A percentile compares a stretch with the other conserved stretches of the same genome.
Evolutionary conservation across 1,140 invertebrate species (phyloP).

Genomic region (Leptinotarsa texana): DNA sequence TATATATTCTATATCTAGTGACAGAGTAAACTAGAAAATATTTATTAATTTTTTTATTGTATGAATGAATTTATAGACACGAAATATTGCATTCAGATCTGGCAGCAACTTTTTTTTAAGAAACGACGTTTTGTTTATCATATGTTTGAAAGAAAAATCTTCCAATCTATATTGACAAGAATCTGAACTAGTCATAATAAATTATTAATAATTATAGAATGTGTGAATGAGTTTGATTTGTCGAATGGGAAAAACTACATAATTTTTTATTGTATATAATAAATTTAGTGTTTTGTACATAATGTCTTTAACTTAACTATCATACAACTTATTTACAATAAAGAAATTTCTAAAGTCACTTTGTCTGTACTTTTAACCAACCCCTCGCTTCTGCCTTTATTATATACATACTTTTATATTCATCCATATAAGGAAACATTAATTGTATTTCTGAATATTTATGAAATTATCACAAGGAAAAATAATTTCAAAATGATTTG

Average conservation of each 20-base stretch:
- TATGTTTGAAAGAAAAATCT: conserved; percentile 13
- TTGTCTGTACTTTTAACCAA: too few relatives aligned
- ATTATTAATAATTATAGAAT: conserved; percentile 44
- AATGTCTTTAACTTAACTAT: conserved; percentile 52
- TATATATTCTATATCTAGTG: conserved; percentile 44
- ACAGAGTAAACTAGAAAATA: conserved; percentile 38
- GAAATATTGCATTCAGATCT: conserved; percentile 22
- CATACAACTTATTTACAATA: conserved; percentile 50
- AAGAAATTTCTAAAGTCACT: conserved; percentile 40
- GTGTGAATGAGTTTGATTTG: conserved; percentile 46
- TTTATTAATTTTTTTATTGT: conserved; percentile 26
- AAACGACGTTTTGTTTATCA: conserved; percentile 5
- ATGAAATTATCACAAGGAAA: too few relatives aligned
- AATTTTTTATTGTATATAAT: conserved; percentile 53
- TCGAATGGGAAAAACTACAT: conserved; percentile 42
- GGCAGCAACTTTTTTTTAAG: conserved; percentile 12
- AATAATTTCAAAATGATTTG: too few relatives aligned
- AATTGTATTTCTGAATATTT: too few relatives aligned
- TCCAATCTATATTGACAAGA: conserved; percentile 32
- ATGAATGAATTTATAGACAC: conserved; percentile 1
- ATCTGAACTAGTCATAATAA: conserved; percentile 53
- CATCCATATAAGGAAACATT: too few relatives aligned
- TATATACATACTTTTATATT: too few relatives aligned
- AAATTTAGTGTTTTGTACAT: conserved; percentile 54
- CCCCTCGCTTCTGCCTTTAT: too few relatives aligned